Conservation (phyloP, 2,113 vertebrate species). For the Hippoglossus stenolepis region DNA sequence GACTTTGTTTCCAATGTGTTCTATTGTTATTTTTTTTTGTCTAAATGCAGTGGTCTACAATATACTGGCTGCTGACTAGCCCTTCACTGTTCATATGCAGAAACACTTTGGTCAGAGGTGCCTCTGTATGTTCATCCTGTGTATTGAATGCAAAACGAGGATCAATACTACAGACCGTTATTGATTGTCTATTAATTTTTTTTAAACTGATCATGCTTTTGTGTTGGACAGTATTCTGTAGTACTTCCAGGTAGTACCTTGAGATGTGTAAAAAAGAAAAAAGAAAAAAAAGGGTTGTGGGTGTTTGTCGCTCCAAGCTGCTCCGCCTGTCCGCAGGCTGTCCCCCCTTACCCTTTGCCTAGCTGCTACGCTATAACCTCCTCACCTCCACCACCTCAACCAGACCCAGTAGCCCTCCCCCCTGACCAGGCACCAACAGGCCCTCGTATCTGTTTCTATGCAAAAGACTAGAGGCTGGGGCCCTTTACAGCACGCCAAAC, state of each 20-base stretch:
- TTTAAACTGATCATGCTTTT: conserved; percentile 72
- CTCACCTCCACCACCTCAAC: conserved; percentile 51
- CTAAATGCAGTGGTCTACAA: conserved; percentile 75
- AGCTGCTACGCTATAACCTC: conserved; percentile 76
- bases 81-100: conserved; percentile 83
- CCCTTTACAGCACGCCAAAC: conserved; percentile 69
- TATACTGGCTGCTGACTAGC: conserved; percentile 74
- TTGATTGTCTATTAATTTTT: conserved; percentile 69
- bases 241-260: conserved; percentile 78
- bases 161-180: conserved; percentile 78
- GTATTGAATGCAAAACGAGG: conserved; percentile 80
- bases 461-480: conserved; percentile 80
- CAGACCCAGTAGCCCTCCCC: conserved; percentile 73
- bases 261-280: conserved; percentile 54
- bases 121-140: conserved; percentile 82
- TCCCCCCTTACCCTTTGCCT: conserved; percentile 66
- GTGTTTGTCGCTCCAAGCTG: conserved; percentile 72
- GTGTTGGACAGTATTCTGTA: conserved; percentile 80
- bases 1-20: conserved; percentile 52
- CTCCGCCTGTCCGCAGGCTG: conserved; percentile 74
- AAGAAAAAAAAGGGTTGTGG: conserved; percentile 48
- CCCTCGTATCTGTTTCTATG: conserved; percentile 84
- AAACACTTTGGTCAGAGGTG: conserved; percentile 82
- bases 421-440: conserved; percentile 66
- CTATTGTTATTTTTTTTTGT: conserved; percentile 58